Percentiles rank a stretch among this genome's conserved stretches.
Conservation (phyloP, 2,797 vertebrate species). For the Pangasius djambal region DNA sequence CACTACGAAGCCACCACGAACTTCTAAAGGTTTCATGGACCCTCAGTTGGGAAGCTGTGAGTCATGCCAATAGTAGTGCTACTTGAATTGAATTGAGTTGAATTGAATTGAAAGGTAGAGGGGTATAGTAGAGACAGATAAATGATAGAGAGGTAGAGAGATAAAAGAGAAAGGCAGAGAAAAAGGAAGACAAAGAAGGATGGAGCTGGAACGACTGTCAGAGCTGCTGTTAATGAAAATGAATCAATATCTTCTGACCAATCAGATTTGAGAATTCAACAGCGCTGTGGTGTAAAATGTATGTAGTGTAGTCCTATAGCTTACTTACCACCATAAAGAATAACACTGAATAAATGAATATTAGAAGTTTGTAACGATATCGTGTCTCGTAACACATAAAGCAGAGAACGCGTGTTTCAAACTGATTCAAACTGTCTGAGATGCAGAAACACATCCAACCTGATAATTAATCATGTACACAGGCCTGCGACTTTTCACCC, state of each 20-base stretch:
- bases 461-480: background rate
- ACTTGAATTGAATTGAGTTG: background rate
- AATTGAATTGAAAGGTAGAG: background rate
- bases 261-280: too few relatives aligned
- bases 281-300: background rate
- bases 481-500: background rate
- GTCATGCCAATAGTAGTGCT: background rate
- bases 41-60: background rate
- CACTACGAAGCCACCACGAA: background rate
- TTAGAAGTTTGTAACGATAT: background rate
- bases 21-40: background rate
- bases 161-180: background rate
- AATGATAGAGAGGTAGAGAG: background rate
- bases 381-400: background rate
- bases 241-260: too few relatives aligned
- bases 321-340: background rate
- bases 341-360: background rate
- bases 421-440: background rate
- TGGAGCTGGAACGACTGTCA: too few relatives aligned
- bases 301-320: background rate
- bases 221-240: too few relatives aligned
- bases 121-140: background rate
- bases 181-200: background rate
- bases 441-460: conserved; percentile 17
- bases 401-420: background rate